Percentiles rank a stretch among this genome's conserved stretches.
phyloP scores from a whole-genome alignment of 2,113 vertebrate genomes.

The Phodopus roborovskii region DNA sequence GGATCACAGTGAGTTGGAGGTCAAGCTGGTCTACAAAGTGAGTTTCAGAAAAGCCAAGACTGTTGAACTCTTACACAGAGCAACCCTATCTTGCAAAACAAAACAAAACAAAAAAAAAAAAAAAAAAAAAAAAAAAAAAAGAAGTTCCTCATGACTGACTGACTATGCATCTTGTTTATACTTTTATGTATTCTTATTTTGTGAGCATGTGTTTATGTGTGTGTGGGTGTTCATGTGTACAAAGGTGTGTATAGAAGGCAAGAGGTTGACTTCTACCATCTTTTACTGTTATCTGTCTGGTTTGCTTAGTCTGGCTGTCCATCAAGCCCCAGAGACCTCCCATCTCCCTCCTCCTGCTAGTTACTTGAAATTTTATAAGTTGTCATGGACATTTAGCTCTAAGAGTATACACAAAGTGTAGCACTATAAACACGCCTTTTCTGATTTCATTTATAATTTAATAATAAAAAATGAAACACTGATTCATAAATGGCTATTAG shows the following conservation, averaged over 20 bases:
- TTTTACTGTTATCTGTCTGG: not conserved
- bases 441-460: slow-evolving; percentile 82
- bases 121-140: too few species aligned
- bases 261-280: not conserved
- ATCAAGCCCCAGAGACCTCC: not conserved
- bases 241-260: not conserved
- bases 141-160: not conserved
- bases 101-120: too few species aligned
- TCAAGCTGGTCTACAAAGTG: too few species aligned
- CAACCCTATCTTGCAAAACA: too few species aligned
- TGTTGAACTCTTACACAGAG: too few species aligned
- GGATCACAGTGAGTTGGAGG: too few species aligned
- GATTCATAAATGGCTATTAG: slow-evolving; percentile 84
- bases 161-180: slow-evolving; percentile 17
- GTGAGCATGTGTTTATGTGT: not conserved
- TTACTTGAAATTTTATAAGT: not conserved
- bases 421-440: slow-evolving; percentile 52
- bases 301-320: not conserved
- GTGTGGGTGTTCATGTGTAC: not conserved
- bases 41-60: too few species aligned
- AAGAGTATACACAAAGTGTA: not conserved
- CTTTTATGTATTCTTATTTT: not conserved
- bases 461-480: slow-evolving; percentile 75
- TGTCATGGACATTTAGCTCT: not conserved
- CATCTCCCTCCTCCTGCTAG: not conserved